Evolutionary conservation across 2,888 invertebrate genomes (phyloP), one percentile per base, ranked within the genome.

Genomic region (Athalia cordata): DNA sequence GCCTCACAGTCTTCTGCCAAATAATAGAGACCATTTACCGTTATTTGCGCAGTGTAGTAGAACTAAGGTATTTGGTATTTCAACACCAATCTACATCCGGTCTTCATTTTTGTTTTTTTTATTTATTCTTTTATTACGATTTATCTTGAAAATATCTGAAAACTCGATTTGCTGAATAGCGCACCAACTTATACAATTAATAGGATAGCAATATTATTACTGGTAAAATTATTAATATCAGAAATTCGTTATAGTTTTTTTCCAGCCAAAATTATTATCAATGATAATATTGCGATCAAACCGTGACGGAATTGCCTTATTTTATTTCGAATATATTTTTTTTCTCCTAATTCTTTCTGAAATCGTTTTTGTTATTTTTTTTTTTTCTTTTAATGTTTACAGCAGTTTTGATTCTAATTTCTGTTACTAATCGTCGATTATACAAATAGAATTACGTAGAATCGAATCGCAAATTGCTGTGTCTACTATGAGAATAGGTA

Each of bases 171-270:
- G 29, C 29, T 29, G 29, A 29, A 29, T 29, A 29, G 29, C 29
- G 29, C 15, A n/a, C 50, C 49, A 67, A 9, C 15, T 3, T 8
- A 55, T n/a, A 55, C n/a, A n/a, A 67, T 15, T 15, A 50, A 50
- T 67, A 67, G 50, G 50, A 67, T 7, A 67, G 15, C 67, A 67
- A 67, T 50, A 15, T 67, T 67, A 67, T 67, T 50, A 15, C 15
- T 15, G 47, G 50, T 15, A 64, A 45, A 45, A 64, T 43, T 29
- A 64, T 15, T 68, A 43, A 15, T 55, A 43, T 13, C 9, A 29
- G 11, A 11, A 68, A 52, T 67, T 50, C 50, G 47, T 67, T 66
- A 49, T 6, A 6, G 3, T 7, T 43, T 62, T 43, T 62, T 3
- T 62, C 11, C 43, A 9, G 49, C 11, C 11, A 66, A 11, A 47